Conservation (phyloP, 1,140 invertebrate species). For the Phortica variegata region DNA sequence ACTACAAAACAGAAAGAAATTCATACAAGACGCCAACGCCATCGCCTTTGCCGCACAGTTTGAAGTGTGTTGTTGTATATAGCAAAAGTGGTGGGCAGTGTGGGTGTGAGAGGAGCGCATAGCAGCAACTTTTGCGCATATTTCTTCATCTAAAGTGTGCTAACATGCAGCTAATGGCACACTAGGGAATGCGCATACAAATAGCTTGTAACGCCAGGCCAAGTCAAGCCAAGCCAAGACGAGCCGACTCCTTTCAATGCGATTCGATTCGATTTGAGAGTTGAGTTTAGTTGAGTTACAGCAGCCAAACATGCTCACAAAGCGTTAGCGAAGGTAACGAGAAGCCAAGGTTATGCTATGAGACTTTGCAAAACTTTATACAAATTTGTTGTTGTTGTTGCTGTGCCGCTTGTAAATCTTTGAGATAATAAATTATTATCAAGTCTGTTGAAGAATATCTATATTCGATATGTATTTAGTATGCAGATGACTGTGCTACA, state of each 20-base stretch:
- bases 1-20: too few relatives aligned
- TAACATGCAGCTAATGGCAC: conserved; percentile 47
- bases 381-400: neutral
- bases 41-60: too few relatives aligned
- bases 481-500: conserved; percentile 4
- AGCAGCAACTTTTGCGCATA: conserved; percentile 32
- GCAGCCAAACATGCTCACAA: conserved; percentile 33
- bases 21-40: conserved; percentile 6
- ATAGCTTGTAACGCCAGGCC: neutral
- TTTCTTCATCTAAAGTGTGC: conserved; percentile 48
- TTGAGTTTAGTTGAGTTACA: too few relatives aligned
- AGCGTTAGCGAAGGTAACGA: too few relatives aligned
- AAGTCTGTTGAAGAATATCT: conserved; percentile 31
- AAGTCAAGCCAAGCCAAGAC: conserved; percentile 15
- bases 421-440: conserved; percentile 54
- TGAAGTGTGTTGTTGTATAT: neutral
- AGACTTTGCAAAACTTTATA: too few relatives aligned
- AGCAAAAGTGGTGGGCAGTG: neutral
- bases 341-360: too few relatives aligned
- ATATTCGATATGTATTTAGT: too few relatives aligned
- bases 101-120: too few relatives aligned
- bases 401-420: conserved; percentile 19
- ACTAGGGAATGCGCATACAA: conserved; percentile 34
- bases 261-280: too few relatives aligned
- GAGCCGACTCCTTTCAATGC: too few relatives aligned